These are phyloP conservation scores for Arizona elegans DNA, from an alignment of 2,113 vertebrate species.

Conservation along the genomic window DNA sequence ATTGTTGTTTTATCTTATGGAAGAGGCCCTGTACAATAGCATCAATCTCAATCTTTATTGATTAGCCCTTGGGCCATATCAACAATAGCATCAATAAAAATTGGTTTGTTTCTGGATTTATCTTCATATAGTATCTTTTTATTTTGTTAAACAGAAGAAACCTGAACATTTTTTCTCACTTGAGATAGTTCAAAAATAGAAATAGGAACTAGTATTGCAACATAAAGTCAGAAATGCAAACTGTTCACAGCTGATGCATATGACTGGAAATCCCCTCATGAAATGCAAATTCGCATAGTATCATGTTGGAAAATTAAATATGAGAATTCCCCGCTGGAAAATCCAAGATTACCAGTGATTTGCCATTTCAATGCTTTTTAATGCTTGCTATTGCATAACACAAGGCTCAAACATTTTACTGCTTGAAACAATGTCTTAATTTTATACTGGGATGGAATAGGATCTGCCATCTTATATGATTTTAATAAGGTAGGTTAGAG, in stretches of 20 bases:
- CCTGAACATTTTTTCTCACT: background rate
- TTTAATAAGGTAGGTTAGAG: background rate
- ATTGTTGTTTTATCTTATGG: background rate
- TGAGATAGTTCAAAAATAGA: background rate
- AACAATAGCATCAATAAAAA: background rate
- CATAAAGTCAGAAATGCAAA: background rate
- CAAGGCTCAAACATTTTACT: background rate
- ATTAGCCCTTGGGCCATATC: no score
- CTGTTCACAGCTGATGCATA: background rate
- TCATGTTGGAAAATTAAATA: background rate
- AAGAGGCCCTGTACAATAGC: background rate
- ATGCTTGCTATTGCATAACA: background rate
- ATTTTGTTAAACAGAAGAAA: background rate
- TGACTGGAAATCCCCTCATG: background rate
- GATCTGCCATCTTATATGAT: background rate
- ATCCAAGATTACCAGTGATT: background rate
- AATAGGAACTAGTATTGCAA: constrained; percentile 1
- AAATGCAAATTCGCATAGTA: background rate
- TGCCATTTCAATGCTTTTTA: background rate
- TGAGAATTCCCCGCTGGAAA: background rate
- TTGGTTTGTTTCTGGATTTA: background rate
- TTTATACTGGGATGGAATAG: background rate
- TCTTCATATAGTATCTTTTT: background rate
- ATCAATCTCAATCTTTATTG: no score
- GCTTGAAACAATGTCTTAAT: background rate